These are phyloP conservation scores for Synergus umbraculus DNA, from an alignment of 2,888 invertebrate species.

Conservation along the genomic window DNA sequence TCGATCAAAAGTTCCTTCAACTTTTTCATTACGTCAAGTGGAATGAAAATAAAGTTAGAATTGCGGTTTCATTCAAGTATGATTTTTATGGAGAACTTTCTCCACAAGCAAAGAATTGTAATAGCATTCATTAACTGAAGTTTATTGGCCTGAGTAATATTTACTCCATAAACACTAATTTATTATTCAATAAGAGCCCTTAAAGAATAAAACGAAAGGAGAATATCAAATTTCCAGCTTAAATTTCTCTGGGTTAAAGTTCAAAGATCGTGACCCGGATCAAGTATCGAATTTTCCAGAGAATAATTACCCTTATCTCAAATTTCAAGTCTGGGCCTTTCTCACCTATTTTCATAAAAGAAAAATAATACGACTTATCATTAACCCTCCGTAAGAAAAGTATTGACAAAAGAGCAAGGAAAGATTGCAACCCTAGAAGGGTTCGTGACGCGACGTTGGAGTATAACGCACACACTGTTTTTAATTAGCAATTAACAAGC, in stretches of 20 bases:
- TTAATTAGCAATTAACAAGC: conserved; percentile 77
- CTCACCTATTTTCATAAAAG: too few species aligned
- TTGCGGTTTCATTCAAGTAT: not conserved
- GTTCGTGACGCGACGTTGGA: conserved; percentile 16
- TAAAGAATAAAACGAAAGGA: not conserved
- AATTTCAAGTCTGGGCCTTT: too few species aligned
- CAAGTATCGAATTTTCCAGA: too few species aligned
- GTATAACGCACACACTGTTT: conserved; percentile 64
- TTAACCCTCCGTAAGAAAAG: not conserved
- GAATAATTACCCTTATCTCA: too few species aligned
- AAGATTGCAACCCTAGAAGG: conserved; percentile 6
- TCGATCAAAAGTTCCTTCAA: conserved; percentile 5
- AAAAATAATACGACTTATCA: too few species aligned
- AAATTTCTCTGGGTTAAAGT: too few species aligned
- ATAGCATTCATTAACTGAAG: conserved; percentile 17
- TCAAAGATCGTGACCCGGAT: too few species aligned
- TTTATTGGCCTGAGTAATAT: not conserved
- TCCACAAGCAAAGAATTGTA: conserved; percentile 16
- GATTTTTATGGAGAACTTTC: not conserved
- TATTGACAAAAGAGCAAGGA: conserved; percentile 4
- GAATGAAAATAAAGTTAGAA: conserved; percentile 31
- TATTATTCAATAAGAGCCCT: not conserved
- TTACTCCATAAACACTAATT: not conserved
- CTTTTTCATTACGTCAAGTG: conserved; percentile 26
- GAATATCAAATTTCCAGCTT: too few species aligned